Conservation (phyloP, 37 sponge, comb jelly and placozoan species). For the Theonella swinhoei region DNA sequence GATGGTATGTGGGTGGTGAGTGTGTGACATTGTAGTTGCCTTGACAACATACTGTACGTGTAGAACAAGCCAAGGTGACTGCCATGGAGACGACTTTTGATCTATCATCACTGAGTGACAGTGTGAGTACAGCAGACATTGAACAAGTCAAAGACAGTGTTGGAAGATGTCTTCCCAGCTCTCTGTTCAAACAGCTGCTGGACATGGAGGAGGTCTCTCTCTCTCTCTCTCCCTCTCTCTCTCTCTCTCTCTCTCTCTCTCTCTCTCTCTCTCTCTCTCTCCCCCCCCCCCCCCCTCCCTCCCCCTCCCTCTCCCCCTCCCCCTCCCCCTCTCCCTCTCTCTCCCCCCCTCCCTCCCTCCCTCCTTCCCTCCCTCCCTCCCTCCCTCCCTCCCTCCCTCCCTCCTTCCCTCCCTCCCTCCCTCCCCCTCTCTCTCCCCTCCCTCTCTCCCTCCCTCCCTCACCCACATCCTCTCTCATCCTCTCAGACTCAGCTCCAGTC, state of each 20-base stretch:
- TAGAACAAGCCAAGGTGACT: slow-evolving; percentile 83
- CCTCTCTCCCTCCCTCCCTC: not conserved
- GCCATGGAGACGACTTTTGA: slow-evolving; percentile 84
- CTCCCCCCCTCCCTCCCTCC: not conserved
- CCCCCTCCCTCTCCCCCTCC: not conserved
- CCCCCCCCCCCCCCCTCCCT: not conserved
- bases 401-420: not conserved
- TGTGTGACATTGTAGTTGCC: too few relatives aligned
- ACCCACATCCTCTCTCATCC: too few relatives aligned
- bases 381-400: not conserved
- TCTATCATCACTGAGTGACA: slow-evolving; percentile 34
- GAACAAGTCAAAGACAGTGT: too few relatives aligned
- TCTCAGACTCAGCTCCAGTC: slow-evolving; percentile 20
- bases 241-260: not conserved
- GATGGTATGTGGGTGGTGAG: too few relatives aligned
- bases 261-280: not conserved
- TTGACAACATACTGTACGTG: slow-evolving; percentile 63
- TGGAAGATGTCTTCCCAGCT: not conserved
- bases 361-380: not conserved
- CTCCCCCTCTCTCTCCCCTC: not conserved
- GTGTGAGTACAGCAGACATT: too few relatives aligned
- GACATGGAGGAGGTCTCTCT: too few relatives aligned
- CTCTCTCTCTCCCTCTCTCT: not conserved
- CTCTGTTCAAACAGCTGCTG: too few relatives aligned
- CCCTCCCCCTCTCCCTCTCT: not conserved